Base-by-base conservation (phyloP, 2,113 vertebrate species). In the Sorex araneus region DNA sequence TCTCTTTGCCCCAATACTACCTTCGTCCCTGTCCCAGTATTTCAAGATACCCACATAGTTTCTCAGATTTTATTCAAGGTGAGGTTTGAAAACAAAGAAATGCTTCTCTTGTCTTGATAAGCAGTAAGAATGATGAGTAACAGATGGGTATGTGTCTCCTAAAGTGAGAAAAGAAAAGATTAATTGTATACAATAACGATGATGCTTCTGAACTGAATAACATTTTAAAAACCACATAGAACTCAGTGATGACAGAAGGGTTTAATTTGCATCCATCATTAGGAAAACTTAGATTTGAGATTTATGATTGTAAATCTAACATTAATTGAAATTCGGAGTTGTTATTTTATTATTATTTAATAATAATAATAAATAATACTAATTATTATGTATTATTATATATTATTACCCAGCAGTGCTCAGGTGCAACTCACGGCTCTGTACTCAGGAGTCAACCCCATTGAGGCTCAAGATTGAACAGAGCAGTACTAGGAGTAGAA, bases 41-140 rank as follows among this genome's bases (percentile, higher is more conserved):
- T 66, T 66, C 6, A 18, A 19, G 3, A 6, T 54, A 73, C 71
- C 40, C 21, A 83, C 11, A 80, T 6, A 1, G 3, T 40, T 76
- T 90, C 71, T 95, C 66, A 67, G 13, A 40, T 88, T 82, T 82
- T 73, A 47, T 90, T 83, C n/a, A 95, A 85, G 82, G 69, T 92
- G 36, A 85, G 67, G 11, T 12, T 84, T 85, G 32, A 94, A 70
- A 82, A n/a, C 0, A 69, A 9, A 73, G 36, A 30, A 63, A 80
- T 15, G 77, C 2, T 84, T 76, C 15, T 30, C 3, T 90, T 80
- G 30, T 36, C 27, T 94, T 80, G 12, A n/a, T 80, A 43, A 76
- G 18, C 8, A 34, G 88, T 34, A 90, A 87, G 87, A 95, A 76
- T 73, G 50, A 92, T 83, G 85, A 86, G 28, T 3, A 90, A 43